Percentiles rank a stretch among this genome's conserved stretches.
Conservation (phyloP, 2,888 invertebrate genomes). For the Calameuta filiformis region DNA sequence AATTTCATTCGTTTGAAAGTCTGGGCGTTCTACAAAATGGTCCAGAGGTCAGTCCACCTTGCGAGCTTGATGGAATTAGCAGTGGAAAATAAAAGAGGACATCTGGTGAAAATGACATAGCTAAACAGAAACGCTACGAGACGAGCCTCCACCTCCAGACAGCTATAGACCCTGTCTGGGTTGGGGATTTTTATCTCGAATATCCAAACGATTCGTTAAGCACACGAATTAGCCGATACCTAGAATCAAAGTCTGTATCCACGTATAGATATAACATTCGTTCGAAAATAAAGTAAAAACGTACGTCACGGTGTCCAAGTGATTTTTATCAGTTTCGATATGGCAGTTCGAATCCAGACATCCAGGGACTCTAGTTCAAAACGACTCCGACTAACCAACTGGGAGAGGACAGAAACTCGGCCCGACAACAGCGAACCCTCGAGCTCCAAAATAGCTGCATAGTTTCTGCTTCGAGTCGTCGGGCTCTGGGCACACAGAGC, state of each 20-base stretch:
- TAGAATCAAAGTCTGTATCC: background rate
- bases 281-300: background rate
- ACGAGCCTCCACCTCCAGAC: background rate
- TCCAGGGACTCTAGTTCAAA: background rate
- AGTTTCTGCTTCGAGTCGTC: background rate
- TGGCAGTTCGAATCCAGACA: background rate
- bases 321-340: background rate
- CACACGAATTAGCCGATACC: background rate
- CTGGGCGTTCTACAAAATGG: background rate
- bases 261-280: background rate
- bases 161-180: background rate
- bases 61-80: conserved; percentile 2
- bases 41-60: conserved; percentile 4
- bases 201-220: background rate
- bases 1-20: background rate
- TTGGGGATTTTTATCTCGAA: background rate
- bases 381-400: background rate
- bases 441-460: conserved; percentile 32
- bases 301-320: background rate
- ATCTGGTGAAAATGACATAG: background rate
- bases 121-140: background rate
- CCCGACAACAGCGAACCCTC: conserved; percentile 41
- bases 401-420: conserved; percentile 16
- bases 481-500: background rate
- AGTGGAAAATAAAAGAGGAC: conserved; percentile 1